Base-by-base conservation (phyloP, 2,888 invertebrate species). In the Agrenia bidenticulata region DNA sequence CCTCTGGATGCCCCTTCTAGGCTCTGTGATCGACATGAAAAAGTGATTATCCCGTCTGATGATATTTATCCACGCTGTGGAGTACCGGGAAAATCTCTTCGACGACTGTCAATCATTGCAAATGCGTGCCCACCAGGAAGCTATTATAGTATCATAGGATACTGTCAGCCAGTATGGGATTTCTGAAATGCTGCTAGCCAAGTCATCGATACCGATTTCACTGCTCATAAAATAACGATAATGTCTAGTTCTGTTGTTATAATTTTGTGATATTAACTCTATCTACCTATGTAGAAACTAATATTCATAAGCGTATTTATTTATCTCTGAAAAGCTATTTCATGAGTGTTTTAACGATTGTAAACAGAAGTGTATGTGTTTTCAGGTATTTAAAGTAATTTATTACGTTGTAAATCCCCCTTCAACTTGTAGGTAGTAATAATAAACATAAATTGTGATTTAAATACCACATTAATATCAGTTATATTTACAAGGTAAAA, bases 111-210 rank as follows among this genome's bases (percentile, higher is more conserved):
- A n/a, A 65, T 73, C 21, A 49, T 66, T 11, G 39, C 66, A 11
- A 66, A 64, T 60, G 63, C 68, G 0, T 73, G 73, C 41, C 70
- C 68, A 19, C 66, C 69, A 1, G 73, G 73, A 13, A 67, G 67
- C 32, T 73, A 64, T 55, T 66, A 67, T 51, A 70, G 68, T 15
- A 70, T 73, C 7, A 70, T 70, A 17, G 73, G 73, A 23, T 64
- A 64, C 49, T 73, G 73, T 53, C 70, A 70, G 49, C 68, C 70
- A 1, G 68, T 64, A 49, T 73, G 73, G 73, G 70, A 70, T 11
- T 73, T 71, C 41, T 67, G 45, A 61, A 23, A n/a, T 7, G 9
- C 49, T 9, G 39, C 9, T 39, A 11, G 15, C 15, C n/a, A n/a
- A n/a, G n/a, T n/a, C n/a, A n/a, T n/a, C n/a, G n/a, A n/a, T n/a